Conservation (phyloP, 2,797 vertebrate genomes). For the Microcaecilia unicolor region DNA sequence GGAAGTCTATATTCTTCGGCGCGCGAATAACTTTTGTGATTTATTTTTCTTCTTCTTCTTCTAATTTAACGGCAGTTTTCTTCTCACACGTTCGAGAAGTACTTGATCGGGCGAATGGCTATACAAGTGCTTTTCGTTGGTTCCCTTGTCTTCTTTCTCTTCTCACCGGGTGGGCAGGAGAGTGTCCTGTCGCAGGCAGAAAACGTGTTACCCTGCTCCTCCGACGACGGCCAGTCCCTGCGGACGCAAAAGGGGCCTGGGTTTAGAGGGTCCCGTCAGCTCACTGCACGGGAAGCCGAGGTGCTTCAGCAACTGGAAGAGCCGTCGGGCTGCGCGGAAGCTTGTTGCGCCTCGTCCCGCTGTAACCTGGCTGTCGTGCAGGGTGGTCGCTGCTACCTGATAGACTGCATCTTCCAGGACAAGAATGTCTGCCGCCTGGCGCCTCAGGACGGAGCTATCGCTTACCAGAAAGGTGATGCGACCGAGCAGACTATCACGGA, state of each 20-base stretch:
- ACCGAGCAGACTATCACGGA: not conserved
- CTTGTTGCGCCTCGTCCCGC: not conserved
- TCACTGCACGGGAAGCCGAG: fast-evolving
- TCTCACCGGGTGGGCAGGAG: too few relatives aligned
- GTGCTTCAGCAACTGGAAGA: not conserved
- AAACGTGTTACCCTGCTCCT: too few relatives aligned
- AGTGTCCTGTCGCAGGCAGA: too few relatives aligned
- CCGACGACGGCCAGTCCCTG: too few relatives aligned
- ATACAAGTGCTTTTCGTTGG: too few relatives aligned
- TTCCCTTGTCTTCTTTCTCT: too few relatives aligned
- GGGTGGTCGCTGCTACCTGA: not conserved
- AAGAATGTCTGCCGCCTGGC: not conserved
- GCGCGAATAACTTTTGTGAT: too few relatives aligned
- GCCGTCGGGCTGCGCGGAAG: not conserved
- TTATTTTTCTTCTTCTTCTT: too few relatives aligned
- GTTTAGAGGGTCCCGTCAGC: not conserved
- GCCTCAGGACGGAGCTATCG: not conserved
- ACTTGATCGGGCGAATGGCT: too few relatives aligned
- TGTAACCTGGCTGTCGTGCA: not conserved
- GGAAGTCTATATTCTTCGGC: too few relatives aligned
- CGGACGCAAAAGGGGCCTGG: not conserved
- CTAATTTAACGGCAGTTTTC: too few relatives aligned
- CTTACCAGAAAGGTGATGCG: not conserved
- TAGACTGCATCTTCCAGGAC: not conserved
- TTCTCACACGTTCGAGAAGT: too few relatives aligned